Conservation (phyloP, 2,797 vertebrate genomes). For the Gadopsis bispinosus region DNA sequence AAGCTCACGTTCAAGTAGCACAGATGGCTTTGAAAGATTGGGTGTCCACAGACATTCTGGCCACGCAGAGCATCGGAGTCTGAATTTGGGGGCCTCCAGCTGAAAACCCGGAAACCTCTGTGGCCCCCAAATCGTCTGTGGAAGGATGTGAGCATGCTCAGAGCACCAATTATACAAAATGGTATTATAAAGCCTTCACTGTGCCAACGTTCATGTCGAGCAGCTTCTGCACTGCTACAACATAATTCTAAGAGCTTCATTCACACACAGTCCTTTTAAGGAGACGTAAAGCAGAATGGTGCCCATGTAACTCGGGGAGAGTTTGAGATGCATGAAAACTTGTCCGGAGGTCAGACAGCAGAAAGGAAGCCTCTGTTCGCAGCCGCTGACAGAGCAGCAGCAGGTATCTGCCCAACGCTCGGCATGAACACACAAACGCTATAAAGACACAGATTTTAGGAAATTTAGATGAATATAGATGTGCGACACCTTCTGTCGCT, state of each 20-base stretch:
- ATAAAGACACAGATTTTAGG: constrained; percentile 40
- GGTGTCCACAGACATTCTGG: constrained; percentile 6
- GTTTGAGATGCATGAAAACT: background rate
- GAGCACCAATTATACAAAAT: constrained; percentile 4
- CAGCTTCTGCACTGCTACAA: background rate
- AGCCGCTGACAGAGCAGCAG: background rate
- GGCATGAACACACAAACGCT: constrained; percentile 32
- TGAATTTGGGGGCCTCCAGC: no score
- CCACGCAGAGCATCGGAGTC: background rate
- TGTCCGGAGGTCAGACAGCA: background rate
- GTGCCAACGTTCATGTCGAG: constrained; percentile 3
- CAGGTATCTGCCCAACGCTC: background rate
- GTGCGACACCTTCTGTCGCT: constrained; percentile 73
- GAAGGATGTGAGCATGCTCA: constrained; percentile 24
- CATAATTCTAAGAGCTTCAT: no score
- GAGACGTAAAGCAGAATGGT: background rate
- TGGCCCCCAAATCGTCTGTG: constrained; percentile 2
- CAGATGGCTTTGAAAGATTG: background rate
- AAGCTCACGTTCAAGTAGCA: no score
- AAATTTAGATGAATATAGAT: constrained; percentile 71
- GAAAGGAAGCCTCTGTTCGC: background rate
- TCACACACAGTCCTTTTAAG: background rate
- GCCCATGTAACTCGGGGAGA: background rate
- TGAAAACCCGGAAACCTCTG: constrained; percentile 16
- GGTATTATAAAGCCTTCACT: background rate